A percentile compares a stretch with the other conserved stretches of the same genome.
Evolutionary conservation across 1,140 invertebrate genomes (phyloP).

Genomic region (Odontomachus brunneus): DNA sequence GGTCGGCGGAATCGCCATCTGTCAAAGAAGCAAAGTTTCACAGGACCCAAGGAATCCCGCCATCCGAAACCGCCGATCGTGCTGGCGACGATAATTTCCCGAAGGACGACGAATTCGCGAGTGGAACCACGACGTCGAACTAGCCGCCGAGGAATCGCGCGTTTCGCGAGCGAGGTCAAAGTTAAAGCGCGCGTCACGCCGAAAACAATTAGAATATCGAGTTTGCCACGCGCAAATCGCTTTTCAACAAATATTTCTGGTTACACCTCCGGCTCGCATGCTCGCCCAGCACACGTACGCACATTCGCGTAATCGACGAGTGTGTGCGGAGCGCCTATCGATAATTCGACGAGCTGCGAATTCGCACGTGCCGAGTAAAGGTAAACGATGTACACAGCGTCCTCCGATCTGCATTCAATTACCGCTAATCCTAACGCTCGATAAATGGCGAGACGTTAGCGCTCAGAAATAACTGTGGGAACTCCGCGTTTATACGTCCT

Average conservation of each 20-base stretch:
- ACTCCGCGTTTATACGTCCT: too few relatives aligned
- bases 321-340: constrained; percentile 42
- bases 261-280: constrained; percentile 27
- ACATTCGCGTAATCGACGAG: constrained; percentile 25
- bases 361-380: constrained; percentile 58
- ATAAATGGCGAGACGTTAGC: constrained; percentile 65
- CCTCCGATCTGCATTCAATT: constrained; percentile 73
- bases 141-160: too few relatives aligned
- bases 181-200: not conserved
- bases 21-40: too few relatives aligned
- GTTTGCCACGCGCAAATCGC: constrained; percentile 23
- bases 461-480: not conserved
- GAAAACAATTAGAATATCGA: constrained; percentile 18
- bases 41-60: too few relatives aligned
- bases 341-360: constrained; percentile 56
- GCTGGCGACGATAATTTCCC: too few relatives aligned
- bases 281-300: constrained; percentile 26
- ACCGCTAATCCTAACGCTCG: constrained; percentile 71
- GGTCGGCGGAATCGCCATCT: too few relatives aligned
- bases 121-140: too few relatives aligned
- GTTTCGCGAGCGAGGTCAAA: not conserved
- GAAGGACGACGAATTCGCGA: too few relatives aligned
- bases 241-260: constrained; percentile 42
- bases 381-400: constrained; percentile 58
- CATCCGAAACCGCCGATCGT: too few relatives aligned